Evolutionary conservation across 2,113 vertebrate genomes (phyloP), one percentile per base, ranked within the genome.

Genomic region (Lonchura striata): DNA sequence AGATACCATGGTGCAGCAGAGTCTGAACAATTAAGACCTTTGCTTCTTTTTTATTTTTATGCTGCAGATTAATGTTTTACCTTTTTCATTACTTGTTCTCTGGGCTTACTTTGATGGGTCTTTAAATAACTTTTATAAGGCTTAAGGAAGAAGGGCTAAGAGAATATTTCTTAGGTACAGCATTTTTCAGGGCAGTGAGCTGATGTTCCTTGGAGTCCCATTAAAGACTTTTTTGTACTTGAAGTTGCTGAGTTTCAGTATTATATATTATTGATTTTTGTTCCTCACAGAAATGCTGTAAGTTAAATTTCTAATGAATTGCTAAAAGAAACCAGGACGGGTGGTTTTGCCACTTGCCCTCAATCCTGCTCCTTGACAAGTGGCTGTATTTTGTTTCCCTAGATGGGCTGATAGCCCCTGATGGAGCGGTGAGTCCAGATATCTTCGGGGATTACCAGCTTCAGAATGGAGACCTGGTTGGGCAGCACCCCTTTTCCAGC

Each of bases 361-460:
- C 54, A 71, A 30, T 59, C 3, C 3, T 37, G n/a, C 19, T 64
- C 8, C 33, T 71, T 82, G 21, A 13, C 42, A 59, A 57, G 15
- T 57, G 57, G 19, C 70, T 84, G 50, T 74, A 4, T 86, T 44
- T 92, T 60, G 78, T 50, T 79, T 89, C 72, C 92, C 8, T 82
- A 99, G 99, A 99, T 97, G 99, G 99, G 76, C 97, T 99, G 49
- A 98, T 99, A 81, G 97, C 98, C 88, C 97, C 98, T 0, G 99
- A 99, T 75, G 99, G 99, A 81, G 98, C 98, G 0, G 97, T 99
- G 94, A 99, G 98, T 95, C 98, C 98, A 2, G 99, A 99, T 90
- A 99, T 99, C 98, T 99, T 99, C 82, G 97, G 94, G 57, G 98
- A 99, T 88, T 98, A 98, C 77, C 98, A 98, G 53, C 97, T 98